Conservation (phyloP, 2,113 vertebrate genomes). For the Strix uralensis region DNA sequence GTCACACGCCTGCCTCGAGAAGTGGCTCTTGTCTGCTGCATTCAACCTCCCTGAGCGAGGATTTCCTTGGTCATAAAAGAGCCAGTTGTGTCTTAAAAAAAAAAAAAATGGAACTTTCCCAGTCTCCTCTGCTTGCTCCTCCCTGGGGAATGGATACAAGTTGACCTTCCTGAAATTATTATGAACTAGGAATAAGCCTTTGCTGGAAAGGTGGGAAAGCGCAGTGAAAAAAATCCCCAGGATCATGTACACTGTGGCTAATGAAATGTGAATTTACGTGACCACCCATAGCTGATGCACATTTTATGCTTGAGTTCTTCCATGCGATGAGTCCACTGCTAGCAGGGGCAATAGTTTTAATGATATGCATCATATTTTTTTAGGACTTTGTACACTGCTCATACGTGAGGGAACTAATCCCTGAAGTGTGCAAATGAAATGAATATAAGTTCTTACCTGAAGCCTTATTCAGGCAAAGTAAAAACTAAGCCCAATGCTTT, state of each 20-base stretch:
- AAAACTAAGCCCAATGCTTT: neutral
- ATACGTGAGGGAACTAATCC: neutral
- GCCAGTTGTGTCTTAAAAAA: neutral
- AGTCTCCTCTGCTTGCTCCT: neutral
- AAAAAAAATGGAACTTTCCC: neutral
- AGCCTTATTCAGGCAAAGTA: neutral
- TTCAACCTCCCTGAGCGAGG: rapidly evolving
- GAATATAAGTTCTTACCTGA: neutral
- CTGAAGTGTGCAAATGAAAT: neutral
- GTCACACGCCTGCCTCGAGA: neutral
- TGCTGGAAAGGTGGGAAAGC: neutral
- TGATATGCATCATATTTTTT: neutral
- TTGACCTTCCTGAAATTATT: neutral
- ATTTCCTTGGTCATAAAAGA: neutral
- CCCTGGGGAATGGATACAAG: neutral
- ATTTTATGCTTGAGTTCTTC: slow-evolving; percentile 52
- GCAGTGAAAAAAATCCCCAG: neutral
- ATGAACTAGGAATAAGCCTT: neutral
- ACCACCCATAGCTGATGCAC: slow-evolving; percentile 43
- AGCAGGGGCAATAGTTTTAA: neutral
- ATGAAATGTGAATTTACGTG: slow-evolving; percentile 56
- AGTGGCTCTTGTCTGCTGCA: rapidly evolving
- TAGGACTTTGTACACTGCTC: neutral
- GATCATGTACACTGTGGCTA: neutral
- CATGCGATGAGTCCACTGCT: neutral